Conservation (phyloP, 1,140 invertebrate genomes). For the Euura lappo region DNA sequence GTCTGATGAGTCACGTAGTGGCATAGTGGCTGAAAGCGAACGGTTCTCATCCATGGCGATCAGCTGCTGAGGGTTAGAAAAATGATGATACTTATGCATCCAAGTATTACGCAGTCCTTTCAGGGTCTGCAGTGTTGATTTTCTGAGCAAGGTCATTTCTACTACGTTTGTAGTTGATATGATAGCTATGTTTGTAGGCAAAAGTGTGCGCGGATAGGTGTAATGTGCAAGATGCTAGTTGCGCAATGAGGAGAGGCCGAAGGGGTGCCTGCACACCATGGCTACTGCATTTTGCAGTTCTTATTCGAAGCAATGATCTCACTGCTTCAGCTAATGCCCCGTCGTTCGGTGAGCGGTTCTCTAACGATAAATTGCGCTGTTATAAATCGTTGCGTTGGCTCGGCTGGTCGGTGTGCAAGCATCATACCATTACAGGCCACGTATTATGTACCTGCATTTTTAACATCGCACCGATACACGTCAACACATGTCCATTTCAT, state of each 20-base stretch:
- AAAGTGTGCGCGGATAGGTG: too few relatives aligned
- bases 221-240: constrained; percentile 13
- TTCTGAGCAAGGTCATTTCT: constrained; percentile 50
- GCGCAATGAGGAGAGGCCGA: constrained; percentile 39
- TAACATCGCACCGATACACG: neutral
- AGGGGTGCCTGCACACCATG: neutral
- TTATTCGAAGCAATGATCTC: constrained; percentile 60
- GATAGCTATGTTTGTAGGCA: too few relatives aligned
- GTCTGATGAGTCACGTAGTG: constrained; percentile 2
- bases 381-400: neutral
- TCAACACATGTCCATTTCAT: too few relatives aligned
- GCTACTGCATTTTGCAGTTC: neutral
- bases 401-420: too few relatives aligned
- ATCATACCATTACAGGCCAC: too few relatives aligned
- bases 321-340: constrained; percentile 35
- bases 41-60: neutral
- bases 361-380: neutral
- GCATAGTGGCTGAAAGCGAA: neutral
- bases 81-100: too few relatives aligned
- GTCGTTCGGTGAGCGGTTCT: neutral
- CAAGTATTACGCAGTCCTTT: too few relatives aligned
- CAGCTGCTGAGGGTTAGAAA: too few relatives aligned
- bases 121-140: too few relatives aligned
- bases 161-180: constrained; percentile 39
- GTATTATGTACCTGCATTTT: neutral